These are phyloP conservation scores for Pelochelys cantorii DNA, from an alignment of 2,797 vertebrate species.

Conservation along the genomic window DNA sequence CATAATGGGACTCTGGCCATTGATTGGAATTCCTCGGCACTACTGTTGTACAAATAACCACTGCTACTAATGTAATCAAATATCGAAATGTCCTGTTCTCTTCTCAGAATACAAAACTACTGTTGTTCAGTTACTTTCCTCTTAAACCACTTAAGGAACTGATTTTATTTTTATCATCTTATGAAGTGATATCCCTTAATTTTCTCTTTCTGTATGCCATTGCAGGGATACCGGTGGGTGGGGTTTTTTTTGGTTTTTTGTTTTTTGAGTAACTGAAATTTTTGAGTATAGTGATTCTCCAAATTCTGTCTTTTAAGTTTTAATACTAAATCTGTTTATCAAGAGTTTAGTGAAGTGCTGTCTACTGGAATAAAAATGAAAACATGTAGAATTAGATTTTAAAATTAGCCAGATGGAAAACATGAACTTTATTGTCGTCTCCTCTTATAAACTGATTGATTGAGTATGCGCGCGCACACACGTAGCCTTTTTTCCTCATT, in stretches of 20 bases:
- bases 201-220: not conserved
- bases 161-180: not conserved
- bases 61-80: not conserved
- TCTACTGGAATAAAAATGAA: fast-evolving
- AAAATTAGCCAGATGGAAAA: not conserved
- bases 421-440: not conserved
- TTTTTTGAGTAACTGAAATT: not conserved
- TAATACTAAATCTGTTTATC: not conserved
- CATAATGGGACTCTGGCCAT: not conserved
- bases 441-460: not conserved
- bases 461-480: too few species aligned
- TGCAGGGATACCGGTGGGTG: not conserved
- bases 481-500: not conserved
- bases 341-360: not conserved
- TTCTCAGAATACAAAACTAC: not conserved
- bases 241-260: not conserved
- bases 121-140: not conserved
- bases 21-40: not conserved
- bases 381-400: not conserved
- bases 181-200: not conserved
- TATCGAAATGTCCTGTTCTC: not conserved
- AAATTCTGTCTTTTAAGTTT: not conserved
- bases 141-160: not conserved
- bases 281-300: not conserved
- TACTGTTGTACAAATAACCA: not conserved